phyloP scores from a whole-genome alignment of 1,140 invertebrate species.

The Ptiloglossa arizonensis region DNA sequence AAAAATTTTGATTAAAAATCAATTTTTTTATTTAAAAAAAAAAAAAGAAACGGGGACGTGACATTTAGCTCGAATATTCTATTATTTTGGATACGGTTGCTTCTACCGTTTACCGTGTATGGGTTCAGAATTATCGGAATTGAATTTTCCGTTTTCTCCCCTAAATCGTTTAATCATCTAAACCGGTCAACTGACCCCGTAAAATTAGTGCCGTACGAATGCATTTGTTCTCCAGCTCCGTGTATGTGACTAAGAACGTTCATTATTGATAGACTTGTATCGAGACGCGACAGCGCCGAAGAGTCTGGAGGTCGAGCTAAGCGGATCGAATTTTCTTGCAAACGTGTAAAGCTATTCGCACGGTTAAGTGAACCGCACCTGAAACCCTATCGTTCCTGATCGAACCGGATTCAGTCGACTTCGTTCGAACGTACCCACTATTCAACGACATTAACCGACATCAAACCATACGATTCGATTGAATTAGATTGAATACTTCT shows the following conservation, averaged over 20 bases:
- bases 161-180: too few relatives aligned
- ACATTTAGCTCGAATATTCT: neutral
- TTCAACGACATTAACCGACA: conserved; percentile 4
- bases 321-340: conserved; percentile 44
- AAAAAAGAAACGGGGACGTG: too few relatives aligned
- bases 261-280: conserved; percentile 33
- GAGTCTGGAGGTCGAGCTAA: conserved; percentile 56
- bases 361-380: neutral
- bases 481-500: neutral
- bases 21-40: too few relatives aligned
- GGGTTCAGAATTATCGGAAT: too few relatives aligned
- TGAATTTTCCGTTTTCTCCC: too few relatives aligned
- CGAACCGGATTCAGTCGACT: conserved; percentile 11
- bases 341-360: neutral
- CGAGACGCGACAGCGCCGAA: conserved; percentile 43
- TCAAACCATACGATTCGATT: neutral
- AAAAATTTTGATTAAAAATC: too few relatives aligned
- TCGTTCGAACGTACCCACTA: neutral
- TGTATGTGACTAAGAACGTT: neutral
- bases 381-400: conserved; percentile 18
- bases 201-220: neutral
- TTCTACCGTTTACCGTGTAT: too few relatives aligned
- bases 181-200: neutral
- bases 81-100: too few relatives aligned
- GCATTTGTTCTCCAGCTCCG: neutral